phyloP scores from a whole-genome alignment of 2,888 invertebrate species.

The Alviniconcha strummeri region DNA sequence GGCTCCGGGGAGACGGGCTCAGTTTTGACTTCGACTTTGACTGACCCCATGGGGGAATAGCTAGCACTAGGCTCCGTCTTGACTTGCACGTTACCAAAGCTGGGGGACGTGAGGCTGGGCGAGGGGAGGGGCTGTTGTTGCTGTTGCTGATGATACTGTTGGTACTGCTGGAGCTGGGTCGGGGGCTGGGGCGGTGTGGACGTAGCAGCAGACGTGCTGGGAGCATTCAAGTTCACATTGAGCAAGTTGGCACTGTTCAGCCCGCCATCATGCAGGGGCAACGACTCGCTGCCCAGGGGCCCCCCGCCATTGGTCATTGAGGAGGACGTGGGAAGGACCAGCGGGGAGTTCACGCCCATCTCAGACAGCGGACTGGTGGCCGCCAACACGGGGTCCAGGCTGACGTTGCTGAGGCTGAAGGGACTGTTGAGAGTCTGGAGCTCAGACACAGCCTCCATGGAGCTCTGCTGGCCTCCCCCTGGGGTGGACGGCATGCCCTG shows the following conservation, averaged over 20 bases:
- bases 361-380: conserved; percentile 20
- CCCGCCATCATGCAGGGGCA: neutral
- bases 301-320: conserved; percentile 36
- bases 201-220: too few relatives aligned
- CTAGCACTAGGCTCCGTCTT: conserved; percentile 39
- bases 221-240: too few relatives aligned
- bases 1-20: conserved; percentile 24
- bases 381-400: conserved; percentile 31
- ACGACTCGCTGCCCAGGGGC: neutral
- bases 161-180: conserved; percentile 7
- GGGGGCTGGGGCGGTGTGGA: too few relatives aligned
- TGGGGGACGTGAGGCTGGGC: neutral
- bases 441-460: conserved; percentile 27
- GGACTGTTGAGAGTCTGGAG: conserved; percentile 31
- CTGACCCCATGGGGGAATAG: conserved; percentile 2
- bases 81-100: conserved; percentile 37
- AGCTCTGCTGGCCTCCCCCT: neutral
- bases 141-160: neutral
- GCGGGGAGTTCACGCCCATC: conserved; percentile 27
- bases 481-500: conserved; percentile 23
- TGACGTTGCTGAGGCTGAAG: conserved; percentile 31
- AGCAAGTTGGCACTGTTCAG: conserved; percentile 23
- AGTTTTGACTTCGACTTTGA: conserved; percentile 13
- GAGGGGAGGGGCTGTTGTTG: neutral
- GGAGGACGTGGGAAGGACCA: conserved; percentile 46